Conservation (phyloP, 2,888 invertebrate genomes). For the Ligdia adustata region DNA sequence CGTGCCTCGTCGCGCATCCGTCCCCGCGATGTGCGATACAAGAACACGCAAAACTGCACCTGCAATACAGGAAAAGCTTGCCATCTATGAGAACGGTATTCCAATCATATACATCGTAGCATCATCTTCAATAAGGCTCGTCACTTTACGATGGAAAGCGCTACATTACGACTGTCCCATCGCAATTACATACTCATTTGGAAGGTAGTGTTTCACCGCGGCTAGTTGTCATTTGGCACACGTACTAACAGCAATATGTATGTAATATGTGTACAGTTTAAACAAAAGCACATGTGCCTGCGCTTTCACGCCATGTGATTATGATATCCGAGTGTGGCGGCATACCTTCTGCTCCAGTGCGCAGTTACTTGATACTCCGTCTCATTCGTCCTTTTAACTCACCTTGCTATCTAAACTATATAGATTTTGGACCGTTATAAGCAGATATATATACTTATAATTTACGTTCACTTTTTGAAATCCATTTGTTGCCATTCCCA, state of each 20-base stretch:
- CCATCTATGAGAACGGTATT: constrained; percentile 81
- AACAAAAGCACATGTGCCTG: constrained; percentile 70
- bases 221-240: constrained; percentile 76
- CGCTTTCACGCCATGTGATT: constrained; percentile 74
- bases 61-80: constrained; percentile 79
- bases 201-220: constrained; percentile 63
- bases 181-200: constrained; percentile 46
- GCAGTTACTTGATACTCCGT: constrained; percentile 46
- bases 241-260: constrained; percentile 42
- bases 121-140: constrained; percentile 50
- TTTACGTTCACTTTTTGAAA: too few relatives aligned
- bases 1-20: constrained; percentile 61
- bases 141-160: constrained; percentile 63
- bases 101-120: constrained; percentile 51
- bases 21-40: constrained; percentile 73
- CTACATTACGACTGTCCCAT: constrained; percentile 15
- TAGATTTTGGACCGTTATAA: too few relatives aligned
- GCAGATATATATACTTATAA: too few relatives aligned
- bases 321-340: constrained; percentile 64
- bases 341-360: constrained; percentile 51
- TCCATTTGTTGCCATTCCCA: too few relatives aligned
- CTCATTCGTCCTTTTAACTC: constrained; percentile 39
- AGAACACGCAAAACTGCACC: constrained; percentile 73
- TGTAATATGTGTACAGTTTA: constrained; percentile 44
- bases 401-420: neutral